These are phyloP conservation scores for Doris montereyensis DNA, from an alignment of 2,888 invertebrate genomes.

Conservation along the genomic window DNA sequence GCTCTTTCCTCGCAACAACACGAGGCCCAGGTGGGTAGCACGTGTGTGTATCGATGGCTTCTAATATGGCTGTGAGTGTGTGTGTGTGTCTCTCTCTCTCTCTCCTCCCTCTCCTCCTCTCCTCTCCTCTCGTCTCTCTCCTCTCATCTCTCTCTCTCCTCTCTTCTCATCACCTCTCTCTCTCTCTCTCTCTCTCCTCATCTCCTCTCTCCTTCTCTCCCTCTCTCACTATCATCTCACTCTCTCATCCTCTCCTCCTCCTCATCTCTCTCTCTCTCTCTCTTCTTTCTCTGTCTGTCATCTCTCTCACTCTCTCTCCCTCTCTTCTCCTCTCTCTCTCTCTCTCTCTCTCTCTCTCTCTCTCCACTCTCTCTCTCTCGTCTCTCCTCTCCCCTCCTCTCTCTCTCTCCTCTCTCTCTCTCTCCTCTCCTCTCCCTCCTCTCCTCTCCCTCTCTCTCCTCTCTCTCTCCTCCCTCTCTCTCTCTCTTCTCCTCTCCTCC, in stretches of 20 bases:
- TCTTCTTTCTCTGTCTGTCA: not conserved
- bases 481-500: not conserved
- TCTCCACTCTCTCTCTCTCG: not conserved
- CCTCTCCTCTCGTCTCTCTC: not conserved
- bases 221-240: not conserved
- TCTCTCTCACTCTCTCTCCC: not conserved
- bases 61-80: too few species aligned
- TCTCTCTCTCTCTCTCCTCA: not conserved
- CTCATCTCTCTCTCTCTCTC: not conserved
- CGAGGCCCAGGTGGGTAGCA: too few species aligned
- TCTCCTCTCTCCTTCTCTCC: not conserved
- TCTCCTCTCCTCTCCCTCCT: not conserved
- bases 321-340: not conserved
- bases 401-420: not conserved
- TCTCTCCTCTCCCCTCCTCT: not conserved
- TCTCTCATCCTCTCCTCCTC: not conserved
- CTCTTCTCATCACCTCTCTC: not conserved
- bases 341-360: not conserved
- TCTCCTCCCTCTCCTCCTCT: not conserved
- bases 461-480: not conserved
- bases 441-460: not conserved
- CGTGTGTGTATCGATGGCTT: too few species aligned
- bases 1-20: too few species aligned
- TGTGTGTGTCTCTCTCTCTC: too few species aligned
- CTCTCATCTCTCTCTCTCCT: not conserved